These are phyloP conservation scores for Isurus oxyrinchus DNA, from an alignment of 2,113 vertebrate species.

Conservation along the genomic window DNA sequence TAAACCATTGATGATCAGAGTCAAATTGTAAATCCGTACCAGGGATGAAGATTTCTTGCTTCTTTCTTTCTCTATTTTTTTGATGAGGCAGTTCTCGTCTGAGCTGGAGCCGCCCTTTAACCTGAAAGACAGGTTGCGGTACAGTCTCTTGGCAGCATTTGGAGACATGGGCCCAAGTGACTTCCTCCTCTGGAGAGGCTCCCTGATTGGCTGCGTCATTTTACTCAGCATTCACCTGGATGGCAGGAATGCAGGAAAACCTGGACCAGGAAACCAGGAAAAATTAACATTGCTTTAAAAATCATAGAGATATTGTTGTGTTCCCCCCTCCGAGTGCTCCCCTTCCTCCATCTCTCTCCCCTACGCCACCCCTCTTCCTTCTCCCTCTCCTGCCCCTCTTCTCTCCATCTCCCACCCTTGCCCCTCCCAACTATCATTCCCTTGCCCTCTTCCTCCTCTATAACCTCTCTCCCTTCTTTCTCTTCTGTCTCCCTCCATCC, in stretches of 20 bases:
- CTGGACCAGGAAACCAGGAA: neutral
- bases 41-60: slow-evolving; percentile 17
- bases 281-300: neutral
- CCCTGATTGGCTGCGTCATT: neutral
- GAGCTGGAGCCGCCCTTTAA: slow-evolving; percentile 10
- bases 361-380: neutral
- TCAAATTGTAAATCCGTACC: neutral
- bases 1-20: neutral
- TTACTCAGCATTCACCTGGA: neutral
- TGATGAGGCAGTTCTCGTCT: neutral
- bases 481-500: neutral
- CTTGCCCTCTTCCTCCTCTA: too few species aligned
- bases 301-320: neutral
- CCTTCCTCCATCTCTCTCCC: neutral
- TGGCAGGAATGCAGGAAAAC: too few species aligned
- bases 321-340: neutral
- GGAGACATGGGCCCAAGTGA: slow-evolving; percentile 27
- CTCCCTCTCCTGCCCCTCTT: neutral
- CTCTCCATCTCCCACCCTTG: neutral
- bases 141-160: slow-evolving; percentile 7
- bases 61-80: slow-evolving; percentile 22
- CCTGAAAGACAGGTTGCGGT: slow-evolving; percentile 24
- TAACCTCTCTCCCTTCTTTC: neutral
- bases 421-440: neutral
- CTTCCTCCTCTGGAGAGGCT: slow-evolving; percentile 18